phyloP scores from a whole-genome alignment of 1,140 invertebrate genomes.

The Eufriesea mexicana region DNA sequence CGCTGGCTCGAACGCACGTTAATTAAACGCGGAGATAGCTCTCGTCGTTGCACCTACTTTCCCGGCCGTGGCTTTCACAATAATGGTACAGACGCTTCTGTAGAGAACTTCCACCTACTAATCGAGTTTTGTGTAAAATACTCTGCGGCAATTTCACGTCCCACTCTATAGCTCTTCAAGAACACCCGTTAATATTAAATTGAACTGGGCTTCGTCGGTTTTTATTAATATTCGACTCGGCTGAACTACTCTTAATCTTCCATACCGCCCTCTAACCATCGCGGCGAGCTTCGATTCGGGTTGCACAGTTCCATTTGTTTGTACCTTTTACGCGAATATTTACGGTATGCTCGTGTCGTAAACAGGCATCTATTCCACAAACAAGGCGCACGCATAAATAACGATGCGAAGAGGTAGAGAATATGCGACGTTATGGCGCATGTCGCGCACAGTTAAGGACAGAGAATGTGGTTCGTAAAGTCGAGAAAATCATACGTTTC shows the following conservation, averaged over 20 bases:
- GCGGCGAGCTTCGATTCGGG: too few species aligned
- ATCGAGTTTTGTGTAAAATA: conserved; percentile 70
- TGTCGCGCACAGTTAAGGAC: not conserved
- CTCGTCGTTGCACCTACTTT: conserved; percentile 65
- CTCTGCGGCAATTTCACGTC: conserved; percentile 61
- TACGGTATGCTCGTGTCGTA: not conserved
- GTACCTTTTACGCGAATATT: not conserved
- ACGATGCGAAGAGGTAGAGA: not conserved
- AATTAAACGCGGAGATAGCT: conserved; percentile 65
- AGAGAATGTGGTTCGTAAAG: not conserved
- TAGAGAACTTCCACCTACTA: conserved; percentile 64
- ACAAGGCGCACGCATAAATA: not conserved
- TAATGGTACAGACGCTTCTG: conserved; percentile 64
- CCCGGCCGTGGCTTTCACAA: conserved; percentile 65
- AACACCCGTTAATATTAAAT: conserved; percentile 59
- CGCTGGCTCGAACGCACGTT: conserved; percentile 60
- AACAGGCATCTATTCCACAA: not conserved
- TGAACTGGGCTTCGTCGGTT: conserved; percentile 38
- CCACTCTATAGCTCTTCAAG: conserved; percentile 16
- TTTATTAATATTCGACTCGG: conserved; percentile 42
- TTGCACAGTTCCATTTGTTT: not conserved
- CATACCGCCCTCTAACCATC: too few species aligned
- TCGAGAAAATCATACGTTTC: not conserved
- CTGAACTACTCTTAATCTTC: not conserved
- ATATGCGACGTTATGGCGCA: not conserved